A percentile compares a stretch with the other conserved stretches of the same genome.
Evolutionary conservation across 2,888 invertebrate species (phyloP).

Genomic region (Microctonus aethiopoides): DNA sequence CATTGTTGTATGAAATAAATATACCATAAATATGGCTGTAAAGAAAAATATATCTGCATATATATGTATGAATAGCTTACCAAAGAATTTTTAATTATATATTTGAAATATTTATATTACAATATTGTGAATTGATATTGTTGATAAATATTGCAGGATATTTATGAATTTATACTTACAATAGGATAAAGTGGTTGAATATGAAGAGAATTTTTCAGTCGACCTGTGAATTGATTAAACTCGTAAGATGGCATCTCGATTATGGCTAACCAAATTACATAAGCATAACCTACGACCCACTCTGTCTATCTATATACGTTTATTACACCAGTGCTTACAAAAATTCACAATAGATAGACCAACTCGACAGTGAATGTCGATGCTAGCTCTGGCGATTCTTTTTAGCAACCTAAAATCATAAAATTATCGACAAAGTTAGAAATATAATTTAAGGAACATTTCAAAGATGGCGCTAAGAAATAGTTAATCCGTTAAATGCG

Average conservation of each 20-base stretch:
- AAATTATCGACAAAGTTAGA: background rate
- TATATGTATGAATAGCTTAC: too few relatives aligned
- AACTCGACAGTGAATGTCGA: background rate
- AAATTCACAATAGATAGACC: background rate
- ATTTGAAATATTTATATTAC: background rate
- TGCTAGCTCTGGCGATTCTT: background rate
- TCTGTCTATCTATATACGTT: too few relatives aligned
- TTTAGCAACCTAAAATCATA: too few relatives aligned
- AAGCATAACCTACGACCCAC: too few relatives aligned
- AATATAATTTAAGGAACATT: background rate
- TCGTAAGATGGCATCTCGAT: constrained; percentile 47
- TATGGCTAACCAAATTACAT: constrained; percentile 35
- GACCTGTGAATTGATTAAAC: constrained; percentile 47
- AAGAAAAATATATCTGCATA: too few relatives aligned
- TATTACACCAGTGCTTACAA: background rate
- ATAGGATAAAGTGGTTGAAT: constrained; percentile 49
- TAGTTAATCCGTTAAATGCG: constrained; percentile 8
- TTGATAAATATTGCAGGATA: background rate
- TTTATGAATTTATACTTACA: constrained; percentile 39
- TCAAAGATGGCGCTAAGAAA: background rate
- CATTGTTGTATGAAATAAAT: too few relatives aligned
- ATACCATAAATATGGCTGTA: too few relatives aligned
- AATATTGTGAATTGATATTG: background rate
- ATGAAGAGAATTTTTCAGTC: constrained; percentile 43
- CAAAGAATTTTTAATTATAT: too few relatives aligned